Percentiles rank a stretch among this genome's conserved stretches.
Conservation (phyloP, 1,140 invertebrate genomes). For the Diachasmimorpha longicaudata region DNA sequence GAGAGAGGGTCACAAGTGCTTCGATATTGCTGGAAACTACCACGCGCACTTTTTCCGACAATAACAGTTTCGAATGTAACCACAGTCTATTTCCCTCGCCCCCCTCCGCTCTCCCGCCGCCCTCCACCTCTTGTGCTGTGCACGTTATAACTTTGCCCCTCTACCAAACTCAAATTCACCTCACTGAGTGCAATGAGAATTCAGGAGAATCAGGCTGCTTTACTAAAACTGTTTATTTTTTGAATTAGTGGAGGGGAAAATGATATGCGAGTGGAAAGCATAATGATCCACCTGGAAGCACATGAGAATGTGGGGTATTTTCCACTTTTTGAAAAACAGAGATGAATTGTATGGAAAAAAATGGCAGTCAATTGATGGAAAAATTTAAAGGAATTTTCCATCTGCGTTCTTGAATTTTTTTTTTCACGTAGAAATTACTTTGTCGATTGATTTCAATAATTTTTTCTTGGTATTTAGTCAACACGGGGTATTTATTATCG, state of each 20-base stretch:
- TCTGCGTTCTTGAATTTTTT: too few relatives aligned
- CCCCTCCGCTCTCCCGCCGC: not conserved
- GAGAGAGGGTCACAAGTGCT: conserved; percentile 8
- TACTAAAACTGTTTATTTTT: not conserved
- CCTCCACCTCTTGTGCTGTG: not conserved
- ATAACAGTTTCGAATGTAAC: conserved; percentile 12
- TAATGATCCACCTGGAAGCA: too few relatives aligned
- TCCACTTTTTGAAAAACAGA: too few relatives aligned
- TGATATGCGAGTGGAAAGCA: not conserved
- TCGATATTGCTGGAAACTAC: conserved; percentile 13
- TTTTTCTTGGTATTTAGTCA: too few relatives aligned
- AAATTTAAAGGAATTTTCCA: too few relatives aligned
- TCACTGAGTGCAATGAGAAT: not conserved
- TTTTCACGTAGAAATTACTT: too few relatives aligned
- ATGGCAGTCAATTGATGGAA: too few relatives aligned
- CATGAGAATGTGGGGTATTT: too few relatives aligned
- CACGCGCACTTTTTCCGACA: conserved; percentile 8
- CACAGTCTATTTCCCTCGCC: not conserved
- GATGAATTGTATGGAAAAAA: too few relatives aligned
- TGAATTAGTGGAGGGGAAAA: not conserved
- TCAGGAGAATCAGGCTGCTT: not conserved
- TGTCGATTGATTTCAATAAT: too few relatives aligned
- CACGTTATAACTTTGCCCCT: not conserved
- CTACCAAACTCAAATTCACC: not conserved
- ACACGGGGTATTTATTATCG: not conserved